Evolutionary conservation across 2,797 vertebrate genomes (phyloP), one percentile per base, ranked within the genome.

Genomic region (Oreochromis grahami): DNA sequence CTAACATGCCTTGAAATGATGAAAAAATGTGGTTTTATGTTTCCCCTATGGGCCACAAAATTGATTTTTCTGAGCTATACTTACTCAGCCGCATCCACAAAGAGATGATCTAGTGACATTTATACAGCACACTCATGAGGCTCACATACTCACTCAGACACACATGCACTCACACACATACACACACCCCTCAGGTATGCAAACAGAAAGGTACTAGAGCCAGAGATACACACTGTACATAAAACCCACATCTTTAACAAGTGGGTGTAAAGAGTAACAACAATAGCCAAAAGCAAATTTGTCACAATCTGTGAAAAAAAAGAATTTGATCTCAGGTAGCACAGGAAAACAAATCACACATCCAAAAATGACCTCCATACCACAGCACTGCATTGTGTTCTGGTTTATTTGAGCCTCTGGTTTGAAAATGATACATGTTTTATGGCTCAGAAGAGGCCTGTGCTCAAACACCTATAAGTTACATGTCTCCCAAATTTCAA

Each of bases 51-150:
- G 87, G 79, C 82, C 52, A 58, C 53, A 77, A 70, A 32, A 93
- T 94, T 83, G 92, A 92, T 94, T 94, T 93, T 93, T 86, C 81
- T 86, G 81, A 82, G 88, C 83, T 87, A 80, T 86, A 88, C 84
- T 93, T 85, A 91, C 88, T 93, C 87, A 90, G 87, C 88, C 17
- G 34, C 77, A 85, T 92, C 88, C 81, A 87, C 79, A 84, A 90
- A 89, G 76, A 93, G 86, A 93, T 93, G 90, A 93, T 93, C 88
- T 87, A 63, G 84, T 90, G 90, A 86, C 89, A 92, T 92, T 91
- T 87, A 91, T 89, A 78, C 83, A 86, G 79, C 79, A 58, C 78
- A 85, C 87, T 89, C 86, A 87, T 76, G 88, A 88, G 89, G 78
- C 80, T 41, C 84, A 55, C 50, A 60, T 51, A 84, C 36, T 80